Percentiles rank a stretch among this genome's conserved stretches.
Evolutionary conservation across 2,113 vertebrate species (phyloP).

Genomic region (Nicator chloris): DNA sequence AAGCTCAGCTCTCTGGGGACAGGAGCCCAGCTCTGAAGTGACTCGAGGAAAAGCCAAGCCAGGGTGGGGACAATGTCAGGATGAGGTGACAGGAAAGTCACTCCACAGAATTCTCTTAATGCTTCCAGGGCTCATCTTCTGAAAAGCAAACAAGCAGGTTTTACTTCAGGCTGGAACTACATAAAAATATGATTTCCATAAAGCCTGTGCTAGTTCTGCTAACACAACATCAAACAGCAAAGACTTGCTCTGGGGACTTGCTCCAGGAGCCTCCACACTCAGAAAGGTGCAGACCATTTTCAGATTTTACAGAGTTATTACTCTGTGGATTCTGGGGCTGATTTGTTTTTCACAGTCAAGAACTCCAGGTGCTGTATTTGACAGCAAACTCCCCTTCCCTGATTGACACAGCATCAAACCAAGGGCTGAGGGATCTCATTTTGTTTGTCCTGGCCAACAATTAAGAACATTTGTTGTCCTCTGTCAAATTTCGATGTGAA

Average conservation of each 20-base stretch:
- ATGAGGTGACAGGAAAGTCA: neutral
- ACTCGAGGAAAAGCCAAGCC: neutral
- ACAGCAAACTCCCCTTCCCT: neutral
- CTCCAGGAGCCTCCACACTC: neutral
- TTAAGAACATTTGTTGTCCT: constrained; percentile 24
- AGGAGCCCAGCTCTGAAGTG: neutral
- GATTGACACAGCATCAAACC: neutral
- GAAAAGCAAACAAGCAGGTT: neutral
- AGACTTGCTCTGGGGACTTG: neutral
- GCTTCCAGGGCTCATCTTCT: neutral
- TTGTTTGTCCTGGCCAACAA: constrained; percentile 26
- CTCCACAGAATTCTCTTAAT: neutral
- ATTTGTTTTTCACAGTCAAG: neutral
- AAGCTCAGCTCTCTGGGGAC: neutral
- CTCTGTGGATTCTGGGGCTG: neutral
- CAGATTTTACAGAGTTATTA: neutral
- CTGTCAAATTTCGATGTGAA: constrained; percentile 19
- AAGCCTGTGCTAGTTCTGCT: neutral
- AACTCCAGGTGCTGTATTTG: neutral
- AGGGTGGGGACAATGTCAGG: neutral
- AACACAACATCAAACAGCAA: neutral
- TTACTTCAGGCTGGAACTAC: neutral
- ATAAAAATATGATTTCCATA: neutral
- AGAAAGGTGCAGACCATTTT: neutral
- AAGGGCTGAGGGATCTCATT: neutral